Evolutionary conservation across 1,140 invertebrate species (phyloP), one percentile per base, ranked within the genome.

Genomic region (Limonius californicus): DNA sequence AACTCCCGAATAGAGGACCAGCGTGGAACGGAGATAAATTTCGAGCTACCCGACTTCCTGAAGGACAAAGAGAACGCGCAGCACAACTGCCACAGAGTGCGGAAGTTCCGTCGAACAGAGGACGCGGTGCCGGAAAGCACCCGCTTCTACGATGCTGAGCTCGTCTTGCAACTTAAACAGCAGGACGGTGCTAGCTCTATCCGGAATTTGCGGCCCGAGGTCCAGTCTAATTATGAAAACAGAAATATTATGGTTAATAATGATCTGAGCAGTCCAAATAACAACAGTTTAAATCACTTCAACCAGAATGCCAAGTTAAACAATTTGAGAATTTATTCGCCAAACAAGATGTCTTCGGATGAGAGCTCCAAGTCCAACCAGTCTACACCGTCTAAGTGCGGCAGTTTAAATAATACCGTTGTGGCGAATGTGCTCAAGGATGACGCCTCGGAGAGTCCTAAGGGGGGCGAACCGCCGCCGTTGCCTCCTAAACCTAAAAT

Each of bases 1-100:
- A 76, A 86, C 65, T 84, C 84, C 53, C 80, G 90, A 18, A 74
- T 92, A 43, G 90, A 92, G 74, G 90, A 92, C 74, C 90, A 93
- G 76, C 79, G 90, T 65, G 90, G 89, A 42, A 90, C 87, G 0
- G 87, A 89, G 78, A 89, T 90, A 1, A 90, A 90, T 73, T 89
- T 88, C 68, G 88, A 91, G 77, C 76, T 91, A 50, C 89, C 89
- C 1, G 89, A 91, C 67, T 91, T 92, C 75, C 76, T 91, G 14
- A 89, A 89, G 77, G 85, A 82, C 60, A 81, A 80, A 68, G 78
- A 80, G 61, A 76, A 77, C 61, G 72, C 77, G 39, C 70, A 63
- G 19, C 32, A 59, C 2, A 56, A 27, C 2, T 12, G 50, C 20
- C 35, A 53, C 4, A 63, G 59, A 20, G 35, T 23, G 2, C 12